Percentiles rank a stretch among this genome's conserved stretches.
Conservation (phyloP, 2,113 vertebrate genomes). For the Phalacrocorax carbo region DNA sequence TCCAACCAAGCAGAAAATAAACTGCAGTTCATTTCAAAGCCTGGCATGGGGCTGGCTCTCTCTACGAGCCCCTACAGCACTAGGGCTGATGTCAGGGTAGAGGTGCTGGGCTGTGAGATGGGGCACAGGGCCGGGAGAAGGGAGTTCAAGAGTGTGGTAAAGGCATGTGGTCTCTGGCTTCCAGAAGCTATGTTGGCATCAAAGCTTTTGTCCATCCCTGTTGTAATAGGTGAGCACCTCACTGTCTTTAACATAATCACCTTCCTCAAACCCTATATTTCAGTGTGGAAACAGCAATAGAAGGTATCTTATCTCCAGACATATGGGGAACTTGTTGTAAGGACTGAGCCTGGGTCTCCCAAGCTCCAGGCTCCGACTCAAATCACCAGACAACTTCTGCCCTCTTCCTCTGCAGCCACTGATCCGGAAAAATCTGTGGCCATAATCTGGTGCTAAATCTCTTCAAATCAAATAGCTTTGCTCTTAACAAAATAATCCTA, state of each 20-base stretch:
- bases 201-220: background rate
- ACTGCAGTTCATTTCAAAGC: background rate
- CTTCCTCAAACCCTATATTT: background rate
- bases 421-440: background rate
- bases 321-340: background rate
- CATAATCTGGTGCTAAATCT: slow-evolving; percentile 12
- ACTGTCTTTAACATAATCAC: background rate
- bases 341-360: background rate
- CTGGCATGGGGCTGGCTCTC: background rate
- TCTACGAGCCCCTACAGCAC: accelerated
- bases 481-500: slow-evolving; percentile 14
- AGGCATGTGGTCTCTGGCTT: background rate
- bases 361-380: background rate
- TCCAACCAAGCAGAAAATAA: background rate
- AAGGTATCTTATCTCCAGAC: background rate
- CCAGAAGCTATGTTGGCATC: background rate
- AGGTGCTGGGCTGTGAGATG: background rate
- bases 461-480: slow-evolving; percentile 26
- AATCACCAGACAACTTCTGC: background rate
- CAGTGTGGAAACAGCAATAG: background rate
- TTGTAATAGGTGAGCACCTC: background rate
- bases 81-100: background rate
- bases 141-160: background rate
- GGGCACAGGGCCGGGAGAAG: background rate
- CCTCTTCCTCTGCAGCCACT: background rate